Evolutionary conservation across 2,113 vertebrate species (phyloP).

Genomic region (Candoia aspera): DNA sequence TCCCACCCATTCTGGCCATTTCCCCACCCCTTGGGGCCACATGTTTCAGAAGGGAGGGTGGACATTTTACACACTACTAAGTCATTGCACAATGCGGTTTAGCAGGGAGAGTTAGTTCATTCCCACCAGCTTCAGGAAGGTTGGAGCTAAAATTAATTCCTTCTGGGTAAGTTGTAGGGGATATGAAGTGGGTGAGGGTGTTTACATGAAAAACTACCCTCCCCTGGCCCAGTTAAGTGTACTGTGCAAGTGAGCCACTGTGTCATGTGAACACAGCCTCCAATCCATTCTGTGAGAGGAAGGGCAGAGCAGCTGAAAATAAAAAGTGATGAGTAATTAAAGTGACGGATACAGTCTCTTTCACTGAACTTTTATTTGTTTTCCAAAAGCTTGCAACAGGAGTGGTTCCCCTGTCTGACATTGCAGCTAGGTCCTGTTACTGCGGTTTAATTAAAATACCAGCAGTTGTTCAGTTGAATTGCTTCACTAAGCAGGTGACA

Average conservation of each 20-base stretch:
- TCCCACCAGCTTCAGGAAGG: background rate
- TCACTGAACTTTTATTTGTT: background rate
- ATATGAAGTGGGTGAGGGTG: background rate
- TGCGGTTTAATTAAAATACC: background rate
- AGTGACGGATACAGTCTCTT: background rate
- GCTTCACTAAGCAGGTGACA: background rate
- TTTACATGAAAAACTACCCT: background rate
- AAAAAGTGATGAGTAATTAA: background rate
- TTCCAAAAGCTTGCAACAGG: background rate
- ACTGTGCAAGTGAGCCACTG: background rate
- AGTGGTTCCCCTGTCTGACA: background rate
- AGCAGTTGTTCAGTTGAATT: background rate
- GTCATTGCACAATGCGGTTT: background rate
- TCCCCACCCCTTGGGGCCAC: background rate
- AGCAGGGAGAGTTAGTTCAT: background rate
- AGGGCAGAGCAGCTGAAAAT: background rate
- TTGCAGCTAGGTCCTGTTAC: background rate
- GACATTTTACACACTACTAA: background rate
- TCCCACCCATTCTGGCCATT: background rate
- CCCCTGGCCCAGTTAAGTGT: background rate
- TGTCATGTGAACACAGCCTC: background rate
- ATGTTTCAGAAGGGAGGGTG: background rate
- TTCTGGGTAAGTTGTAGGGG: background rate
- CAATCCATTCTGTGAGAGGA: background rate
- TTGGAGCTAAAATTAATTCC: background rate